Base-by-base conservation (phyloP, 92 coral and sea anemone genomes). In the Heliopora coerulea region DNA sequence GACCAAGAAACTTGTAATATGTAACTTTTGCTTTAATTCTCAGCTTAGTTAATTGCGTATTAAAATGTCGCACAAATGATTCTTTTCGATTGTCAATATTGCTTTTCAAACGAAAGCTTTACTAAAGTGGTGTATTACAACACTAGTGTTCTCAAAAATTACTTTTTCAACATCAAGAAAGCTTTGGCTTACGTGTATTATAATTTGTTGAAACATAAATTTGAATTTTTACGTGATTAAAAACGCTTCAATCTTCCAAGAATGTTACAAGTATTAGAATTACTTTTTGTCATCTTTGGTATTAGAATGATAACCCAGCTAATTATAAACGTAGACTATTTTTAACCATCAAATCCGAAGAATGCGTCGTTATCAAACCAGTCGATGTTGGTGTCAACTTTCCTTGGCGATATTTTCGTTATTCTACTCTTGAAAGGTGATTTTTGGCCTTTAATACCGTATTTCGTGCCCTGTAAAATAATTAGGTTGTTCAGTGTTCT, bases 361-460 rank as follows among this genome's bases (percentile, higher is more conserved):
- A 91, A 79, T 35, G 83, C 83, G 76, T 91, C 97, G 48, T 89
- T 85, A 60, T 93, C 98, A 73, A 93, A 93, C 98, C 98, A 93
- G 23, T 87, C 91, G 56, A 86, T 78, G 34, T 86, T 85, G 40
- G 84, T 85, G n/a, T 83, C 79, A 4, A 46, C 82, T 29, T 74
- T 81, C 14, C 78, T 42, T 52, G 98, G 85, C 24, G 80, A 89
- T 49, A 82, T 73, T 76, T 89, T 86, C 9, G 91, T 83, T 41
- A 87, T 63, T 62, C 88, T 89, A 74, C 91, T 81, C 70, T 78
- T 88, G 80, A 89, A 93, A 54, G 93, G 91, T 37, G 87, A 70
- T 54, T 83, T 93, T 80, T 84, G 88, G 59, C 84, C 58, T 48
- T 75, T 84, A 54, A 56, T 62, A 27, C 65, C 30, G 33, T 46